Evolutionary conservation across 1,140 invertebrate species (phyloP).

Genomic region (Pseudobourletiella spinata): DNA sequence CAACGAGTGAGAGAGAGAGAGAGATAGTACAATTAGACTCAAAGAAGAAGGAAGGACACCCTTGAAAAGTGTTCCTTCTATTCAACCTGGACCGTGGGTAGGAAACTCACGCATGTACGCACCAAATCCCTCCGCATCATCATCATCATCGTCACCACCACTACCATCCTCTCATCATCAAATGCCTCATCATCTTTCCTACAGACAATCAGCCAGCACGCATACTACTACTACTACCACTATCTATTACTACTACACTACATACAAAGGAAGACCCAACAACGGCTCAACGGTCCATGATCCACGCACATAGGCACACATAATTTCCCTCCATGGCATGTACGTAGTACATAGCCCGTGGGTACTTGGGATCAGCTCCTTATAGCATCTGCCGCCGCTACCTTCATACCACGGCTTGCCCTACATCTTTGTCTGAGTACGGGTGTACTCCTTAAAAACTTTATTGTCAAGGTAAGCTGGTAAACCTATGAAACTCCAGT

Average conservation of each 20-base stretch:
- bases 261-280: neutral
- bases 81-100: slow-evolving; percentile 10
- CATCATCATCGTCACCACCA: neutral
- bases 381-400: too few species aligned
- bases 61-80: slow-evolving; percentile 6
- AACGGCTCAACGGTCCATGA: too few species aligned
- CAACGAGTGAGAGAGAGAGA: too few species aligned
- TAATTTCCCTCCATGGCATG: too few species aligned
- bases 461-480: too few species aligned
- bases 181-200: neutral
- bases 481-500: too few species aligned
- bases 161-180: slow-evolving; percentile 1
- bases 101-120: neutral
- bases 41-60: slow-evolving; percentile 8
- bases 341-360: too few species aligned
- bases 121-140: slow-evolving; percentile 3
- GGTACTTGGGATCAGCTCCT: too few species aligned
- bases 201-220: neutral
- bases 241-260: neutral
- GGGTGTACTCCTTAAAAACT: too few species aligned
- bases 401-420: too few species aligned
- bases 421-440: too few species aligned
- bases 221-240: neutral
- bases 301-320: too few species aligned
- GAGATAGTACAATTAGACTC: slow-evolving; percentile 11